Percentiles rank a stretch among this genome's conserved stretches.
Conservation (phyloP, 2,888 invertebrate genomes). For the Xestia rhomboidea region DNA sequence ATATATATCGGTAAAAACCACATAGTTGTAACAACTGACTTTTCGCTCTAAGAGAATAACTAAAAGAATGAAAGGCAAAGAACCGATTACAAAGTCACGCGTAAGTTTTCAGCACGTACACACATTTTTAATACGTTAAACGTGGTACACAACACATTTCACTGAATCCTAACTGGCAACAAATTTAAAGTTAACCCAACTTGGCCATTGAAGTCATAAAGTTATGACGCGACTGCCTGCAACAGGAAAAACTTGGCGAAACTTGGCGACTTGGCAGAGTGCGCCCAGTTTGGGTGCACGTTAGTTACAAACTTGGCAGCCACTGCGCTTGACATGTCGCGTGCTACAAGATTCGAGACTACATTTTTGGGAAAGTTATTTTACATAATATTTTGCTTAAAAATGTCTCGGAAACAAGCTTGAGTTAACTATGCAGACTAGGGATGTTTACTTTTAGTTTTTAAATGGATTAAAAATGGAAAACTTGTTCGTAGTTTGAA, state of each 20-base stretch:
- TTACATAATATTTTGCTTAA: conserved; percentile 55
- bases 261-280: conserved; percentile 31
- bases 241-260: conserved; percentile 63
- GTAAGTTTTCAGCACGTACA: neutral
- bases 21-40: neutral
- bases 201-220: conserved; percentile 57
- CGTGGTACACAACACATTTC: conserved; percentile 45
- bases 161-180: conserved; percentile 54
- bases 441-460: conserved; percentile 14
- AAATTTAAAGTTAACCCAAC: conserved; percentile 58
- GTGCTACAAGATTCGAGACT: conserved; percentile 41
- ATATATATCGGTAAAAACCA: neutral
- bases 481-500: neutral
- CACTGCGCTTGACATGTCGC: conserved; percentile 57
- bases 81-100: neutral
- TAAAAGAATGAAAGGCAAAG: conserved; percentile 5
- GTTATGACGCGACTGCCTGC: conserved; percentile 66
- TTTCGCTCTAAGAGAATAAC: neutral
- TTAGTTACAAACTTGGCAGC: conserved; percentile 62
- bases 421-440: conserved; percentile 5
- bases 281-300: conserved; percentile 57
- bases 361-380: conserved; percentile 52
- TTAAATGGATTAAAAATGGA: conserved; percentile 27
- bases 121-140: conserved; percentile 34
- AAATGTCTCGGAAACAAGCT: conserved; percentile 23